Percentiles rank a stretch among this genome's conserved stretches.
phyloP scores from a whole-genome alignment of 2,797 vertebrate genomes.

The Macroramphosus scolopax region DNA sequence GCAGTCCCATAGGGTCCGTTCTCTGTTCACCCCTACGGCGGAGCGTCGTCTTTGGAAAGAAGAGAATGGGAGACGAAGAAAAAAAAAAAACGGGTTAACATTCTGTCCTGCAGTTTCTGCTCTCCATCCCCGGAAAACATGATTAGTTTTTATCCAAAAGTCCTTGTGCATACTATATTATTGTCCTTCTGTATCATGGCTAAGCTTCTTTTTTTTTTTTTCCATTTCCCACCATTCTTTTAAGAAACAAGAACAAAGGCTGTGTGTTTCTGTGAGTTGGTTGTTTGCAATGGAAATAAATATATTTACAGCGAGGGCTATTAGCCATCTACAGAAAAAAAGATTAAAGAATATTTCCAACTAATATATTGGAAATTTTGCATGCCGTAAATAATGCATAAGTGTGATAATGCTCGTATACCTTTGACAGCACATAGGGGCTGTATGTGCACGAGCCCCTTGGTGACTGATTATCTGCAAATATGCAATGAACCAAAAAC shows the following conservation, averaged over 20 bases:
- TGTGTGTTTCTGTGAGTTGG: slow-evolving; percentile 10
- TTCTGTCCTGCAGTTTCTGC: slow-evolving; percentile 57
- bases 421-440: slow-evolving; percentile 2
- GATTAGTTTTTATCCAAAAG: slow-evolving; percentile 74
- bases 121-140: slow-evolving; percentile 72
- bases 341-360: slow-evolving; percentile 1
- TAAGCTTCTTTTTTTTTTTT: slow-evolving; percentile 56
- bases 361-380: slow-evolving; percentile 4
- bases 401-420: neutral
- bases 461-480: slow-evolving; percentile 5
- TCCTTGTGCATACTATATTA: slow-evolving; percentile 57
- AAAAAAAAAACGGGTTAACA: slow-evolving; percentile 42
- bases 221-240: slow-evolving; percentile 44
- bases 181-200: slow-evolving; percentile 58
- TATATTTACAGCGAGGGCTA: too few relatives aligned
- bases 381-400: slow-evolving; percentile 12
- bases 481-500: slow-evolving; percentile 14
- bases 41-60: slow-evolving; percentile 39
- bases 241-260: slow-evolving; percentile 51
- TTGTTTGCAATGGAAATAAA: too few relatives aligned
- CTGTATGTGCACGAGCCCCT: neutral
- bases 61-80: slow-evolving; percentile 7
- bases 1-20: slow-evolving; percentile 52
- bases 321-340: too few relatives aligned
- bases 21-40: slow-evolving; percentile 47